Base-by-base conservation (phyloP, 1,140 invertebrate genomes). In the Acromyrmex charruanus region DNA sequence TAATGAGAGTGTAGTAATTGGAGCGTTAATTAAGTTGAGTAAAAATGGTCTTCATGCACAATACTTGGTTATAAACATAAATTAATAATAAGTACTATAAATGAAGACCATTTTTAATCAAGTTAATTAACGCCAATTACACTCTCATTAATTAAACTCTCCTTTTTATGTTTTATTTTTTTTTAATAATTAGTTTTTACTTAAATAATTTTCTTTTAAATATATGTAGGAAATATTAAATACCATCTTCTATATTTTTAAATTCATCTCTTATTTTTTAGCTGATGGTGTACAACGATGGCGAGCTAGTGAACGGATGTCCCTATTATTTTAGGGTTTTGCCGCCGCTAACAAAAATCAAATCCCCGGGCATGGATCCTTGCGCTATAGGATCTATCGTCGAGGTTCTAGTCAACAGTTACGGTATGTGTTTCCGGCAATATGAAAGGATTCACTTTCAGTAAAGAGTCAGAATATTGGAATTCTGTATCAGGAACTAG, bases 331-430 rank as follows among this genome's bases (percentile, higher is more conserved):
- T 99, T 93, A 96, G 98, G 91, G 98, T 98, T 3, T 95, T 98
- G 92, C 98, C 98, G 66, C 97, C 98, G 59, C 94, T 98, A 75
- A 97, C 98, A 74, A 97, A 98, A 94, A 98, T 99, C 65, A 97
- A 97, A 75, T 97, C 98, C 55, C 98, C 98, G 14, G 98, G 98
- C 84, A 98, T 99, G 96, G 98, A 99, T 72, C 99, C 98, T 28
- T 99, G 99, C 95, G 98, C 98, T 21, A 96, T 99, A 51, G 99
- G 99, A 88, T 98, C 98, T 80, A 97, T 99, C 74, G 99, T 99
- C 7, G 99, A 99, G 96, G 98, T 99, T 88, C 96, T 99, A 95
- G 99, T 99, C 94, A 98, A 98, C 96, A 97, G 97, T 89, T 98
- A 97, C 92, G 97, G 97, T 97, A 94, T 91, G 74, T 80, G 51